Conservation (phyloP, 2,797 vertebrate species). For the Malurus splendens region DNA sequence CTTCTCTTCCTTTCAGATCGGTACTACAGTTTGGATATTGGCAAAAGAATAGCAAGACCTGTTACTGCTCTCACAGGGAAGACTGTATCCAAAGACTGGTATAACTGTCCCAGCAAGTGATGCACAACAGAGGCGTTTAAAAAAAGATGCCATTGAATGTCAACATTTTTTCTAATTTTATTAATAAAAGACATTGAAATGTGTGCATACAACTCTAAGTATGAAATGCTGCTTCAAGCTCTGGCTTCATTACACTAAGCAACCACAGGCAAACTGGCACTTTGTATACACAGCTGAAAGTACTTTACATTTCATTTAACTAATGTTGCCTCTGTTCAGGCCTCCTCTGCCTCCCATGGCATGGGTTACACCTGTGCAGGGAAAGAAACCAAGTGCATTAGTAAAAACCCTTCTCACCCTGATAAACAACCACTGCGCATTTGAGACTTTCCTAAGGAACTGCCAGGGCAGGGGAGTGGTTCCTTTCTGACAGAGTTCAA, state of each 20-base stretch:
- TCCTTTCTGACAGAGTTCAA: background rate
- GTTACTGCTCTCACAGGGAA: conserved; percentile 72
- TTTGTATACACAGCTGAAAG: conserved; percentile 45
- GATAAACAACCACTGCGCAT: background rate
- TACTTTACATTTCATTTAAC: conserved; percentile 52
- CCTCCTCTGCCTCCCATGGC: conserved; percentile 83
- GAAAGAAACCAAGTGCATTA: conserved; percentile 40
- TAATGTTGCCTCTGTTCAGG: conserved; percentile 83
- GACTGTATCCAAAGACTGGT: conserved; percentile 78
- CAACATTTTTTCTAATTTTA: conserved; percentile 77
- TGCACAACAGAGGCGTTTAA: background rate
- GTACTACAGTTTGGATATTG: conserved; percentile 83
- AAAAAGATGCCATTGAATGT: background rate
- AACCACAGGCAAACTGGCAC: conserved; percentile 59
- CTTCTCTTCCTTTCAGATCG: conserved; percentile 72
- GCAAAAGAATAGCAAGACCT: conserved; percentile 70
- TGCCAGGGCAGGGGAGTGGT: background rate
- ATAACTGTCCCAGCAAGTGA: conserved; percentile 80
- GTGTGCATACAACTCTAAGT: conserved; percentile 68
- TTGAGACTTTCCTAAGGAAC: background rate
- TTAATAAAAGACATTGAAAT: conserved; percentile 77
- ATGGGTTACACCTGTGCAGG: conserved; percentile 73
- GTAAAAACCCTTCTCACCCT: background rate
- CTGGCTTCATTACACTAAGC: conserved; percentile 56
- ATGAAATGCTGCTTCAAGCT: conserved; percentile 68